Base-by-base conservation (phyloP, 2,797 vertebrate species). In the Catharus ustulatus region DNA sequence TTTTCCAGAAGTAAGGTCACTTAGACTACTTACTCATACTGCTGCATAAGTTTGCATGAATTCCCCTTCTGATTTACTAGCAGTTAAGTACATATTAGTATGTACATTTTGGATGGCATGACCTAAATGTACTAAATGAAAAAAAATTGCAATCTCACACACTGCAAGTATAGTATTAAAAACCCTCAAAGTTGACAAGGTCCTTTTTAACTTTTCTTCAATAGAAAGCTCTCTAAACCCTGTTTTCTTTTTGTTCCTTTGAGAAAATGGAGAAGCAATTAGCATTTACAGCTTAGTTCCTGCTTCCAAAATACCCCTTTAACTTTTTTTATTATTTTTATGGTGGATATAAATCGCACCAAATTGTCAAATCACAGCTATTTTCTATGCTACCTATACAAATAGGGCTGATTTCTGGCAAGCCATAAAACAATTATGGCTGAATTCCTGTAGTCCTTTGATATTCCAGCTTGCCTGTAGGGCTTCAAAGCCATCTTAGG, bases 231-330 rank as follows among this genome's bases (percentile, higher is more conserved):
- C 98, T 98, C 97, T 98, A 97, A 97, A 94, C 46, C 30, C 96
- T 55, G 86, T 96, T 94, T 95, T 96, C 95, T 97, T 97, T 97
- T 97, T 97, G 97, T 98, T 98, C 98, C 98, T 98, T 98, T 98
- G 97, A 98, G 97, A 98, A 98, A 98, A 98, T 43, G 69, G 95
- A 89, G 90, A 97, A 97, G 97, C 95, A 98, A 98, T 98, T 96
- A 96, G 97, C 98, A 98, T 99, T 99, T 99, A 99, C 97, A 98
- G 97, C 98, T 97, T 97, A 98, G 98, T 99, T 99, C 99, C 99
- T 99, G 98, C 98, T 98, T 98, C 97, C 89, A 98, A 97, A 97
- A 98, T 97, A 97, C 92, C 96, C 94, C 97, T 97, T 97, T 97
- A 97, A 96, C 95, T 94, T 97, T 71, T 73, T 97, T 96, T 64